Evolutionary conservation across 2,888 invertebrate genomes (phyloP), one percentile per base, ranked within the genome.

Genomic region (Apotomis capreana): DNA sequence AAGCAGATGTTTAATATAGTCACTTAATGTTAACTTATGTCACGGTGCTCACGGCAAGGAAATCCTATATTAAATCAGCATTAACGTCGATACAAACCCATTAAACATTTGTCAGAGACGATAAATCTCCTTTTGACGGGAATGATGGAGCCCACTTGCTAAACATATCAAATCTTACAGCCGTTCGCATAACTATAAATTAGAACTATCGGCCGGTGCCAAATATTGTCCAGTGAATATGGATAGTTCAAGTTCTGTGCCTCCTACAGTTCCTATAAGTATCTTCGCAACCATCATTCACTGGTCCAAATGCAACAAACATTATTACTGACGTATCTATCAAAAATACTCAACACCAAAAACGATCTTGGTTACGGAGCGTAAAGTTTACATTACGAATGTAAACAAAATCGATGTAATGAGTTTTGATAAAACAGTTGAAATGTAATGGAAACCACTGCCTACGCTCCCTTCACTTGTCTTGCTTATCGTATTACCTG

Each of bases 401-500:
- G 26, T n/a, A n/a, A 46, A 3, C 49, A 46, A 44, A 36, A 8
- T 12, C n/a, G 36, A 40, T 40, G 26, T 40, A 57, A 65, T 57
- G 55, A 65, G 40, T 4, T 44, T 64, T 26, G 55, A 26, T n/a
- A 49, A 62, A 44, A 26, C 57, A 61, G 63, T 62, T 46, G 51
- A 49, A 37, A 59, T 36, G 70, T 63, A 69, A 68, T 69, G 65
- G 75, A 76, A 76, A 69, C 77, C 73, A 49, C 76, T 68, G 71
- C 82, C 82, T 79, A 83, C 82, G 80, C 81, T 79, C 82, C 82
- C 80, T 81, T 82, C 82, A 82, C 81, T 78, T 60, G 75, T 68
- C 60, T 71, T 73, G 63, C 76, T 70, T 76, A 76, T 74, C 75
- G 69, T 55, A 67, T 77, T 74, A 77, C 75, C 77, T 78, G 78